phyloP scores from a whole-genome alignment of 2,888 invertebrate species.

The Apotomis betuletana region DNA sequence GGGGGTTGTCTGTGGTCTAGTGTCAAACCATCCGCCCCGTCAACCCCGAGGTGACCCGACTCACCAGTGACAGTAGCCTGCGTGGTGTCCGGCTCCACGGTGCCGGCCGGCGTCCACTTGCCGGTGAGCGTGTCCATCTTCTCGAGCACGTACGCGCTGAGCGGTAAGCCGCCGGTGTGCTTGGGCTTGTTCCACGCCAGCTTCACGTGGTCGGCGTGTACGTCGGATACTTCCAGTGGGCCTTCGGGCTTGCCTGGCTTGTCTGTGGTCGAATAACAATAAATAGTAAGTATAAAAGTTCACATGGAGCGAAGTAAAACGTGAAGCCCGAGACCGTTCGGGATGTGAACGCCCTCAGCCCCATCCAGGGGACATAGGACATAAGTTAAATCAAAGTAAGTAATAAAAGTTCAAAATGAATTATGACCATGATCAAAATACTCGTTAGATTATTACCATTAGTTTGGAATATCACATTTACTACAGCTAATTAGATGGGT shows the following conservation, averaged over 20 bases:
- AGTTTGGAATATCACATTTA: too few relatives aligned
- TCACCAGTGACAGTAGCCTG: slow-evolving; percentile 90
- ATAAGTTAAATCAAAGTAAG: too few relatives aligned
- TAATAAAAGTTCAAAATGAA: too few relatives aligned
- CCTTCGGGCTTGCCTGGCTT: slow-evolving; percentile 95
- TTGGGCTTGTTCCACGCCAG: slow-evolving; percentile 97
- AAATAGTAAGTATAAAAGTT: not conserved
- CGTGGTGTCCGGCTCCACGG: slow-evolving; percentile 90
- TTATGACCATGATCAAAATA: too few relatives aligned
- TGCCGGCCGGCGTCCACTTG: slow-evolving; percentile 94
- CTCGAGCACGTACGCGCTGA: slow-evolving; percentile 95
- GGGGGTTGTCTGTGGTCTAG: too few relatives aligned
- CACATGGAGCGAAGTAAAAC: too few relatives aligned
- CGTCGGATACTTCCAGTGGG: slow-evolving; percentile 94
- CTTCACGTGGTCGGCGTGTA: slow-evolving; percentile 97
- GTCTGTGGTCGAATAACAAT: slow-evolving; percentile 72
- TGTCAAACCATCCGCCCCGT: too few relatives aligned
- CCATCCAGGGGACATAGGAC: too few relatives aligned
- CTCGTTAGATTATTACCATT: too few relatives aligned
- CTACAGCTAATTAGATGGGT: too few relatives aligned
- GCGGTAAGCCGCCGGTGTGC: slow-evolving; percentile 97
- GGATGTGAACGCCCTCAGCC: too few relatives aligned
- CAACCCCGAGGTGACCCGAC: slow-evolving; percentile 35
- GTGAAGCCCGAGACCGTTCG: too few relatives aligned
- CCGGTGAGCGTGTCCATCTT: slow-evolving; percentile 96